Evolutionary conservation across 2,888 invertebrate species (phyloP), one percentile per base, ranked within the genome.

Genomic region (Enchytraeus crypticus): DNA sequence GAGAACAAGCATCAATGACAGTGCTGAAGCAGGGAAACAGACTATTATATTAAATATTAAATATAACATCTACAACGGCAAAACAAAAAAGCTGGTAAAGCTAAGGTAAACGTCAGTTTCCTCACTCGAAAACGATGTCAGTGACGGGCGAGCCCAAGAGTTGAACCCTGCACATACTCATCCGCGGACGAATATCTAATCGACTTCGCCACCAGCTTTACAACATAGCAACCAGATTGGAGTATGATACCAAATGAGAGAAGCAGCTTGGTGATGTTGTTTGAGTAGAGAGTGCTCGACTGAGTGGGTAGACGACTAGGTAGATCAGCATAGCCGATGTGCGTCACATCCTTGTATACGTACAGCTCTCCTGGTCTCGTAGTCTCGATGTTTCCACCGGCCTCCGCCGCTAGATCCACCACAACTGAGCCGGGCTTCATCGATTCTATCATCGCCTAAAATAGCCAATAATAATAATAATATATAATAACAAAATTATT

Each of bases 351-450:
- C 66, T 90, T 87, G 71, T 88, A 84, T 21, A 64, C 60, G n/a
- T 85, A 85, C 51, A 89, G 81, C 79, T 87, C 84, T 14, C 89
- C 90, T 23, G 89, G 89, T 70, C 82, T 84, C 0, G 87, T 90
- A 1, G 90, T 90, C 78, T 87, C 86, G 53, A 90, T 82, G 79
- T 91, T 91, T 53, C 90, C 92, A 5, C 92, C 92, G 72, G 88
- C 85, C 80, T 92, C 91, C 0, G 91, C 87, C 0, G 92, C 92
- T 71, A 92, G 79, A 79, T 92, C 92, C 1, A 92, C 91, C 46
- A 92, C 84, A 30, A 92, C 90, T 68, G 89, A 90, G 32, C 92
- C 91, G 0, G 90, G 89, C 70, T 88, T 88, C 90, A 90, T 90
- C 54, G 83, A 82, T 38, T 86, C 84, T 29, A 89, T 83, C 75